Percentiles rank a stretch among this genome's conserved stretches.
Evolutionary conservation across 1,140 invertebrate species (phyloP).

Genomic region (Bombyx mandarina): DNA sequence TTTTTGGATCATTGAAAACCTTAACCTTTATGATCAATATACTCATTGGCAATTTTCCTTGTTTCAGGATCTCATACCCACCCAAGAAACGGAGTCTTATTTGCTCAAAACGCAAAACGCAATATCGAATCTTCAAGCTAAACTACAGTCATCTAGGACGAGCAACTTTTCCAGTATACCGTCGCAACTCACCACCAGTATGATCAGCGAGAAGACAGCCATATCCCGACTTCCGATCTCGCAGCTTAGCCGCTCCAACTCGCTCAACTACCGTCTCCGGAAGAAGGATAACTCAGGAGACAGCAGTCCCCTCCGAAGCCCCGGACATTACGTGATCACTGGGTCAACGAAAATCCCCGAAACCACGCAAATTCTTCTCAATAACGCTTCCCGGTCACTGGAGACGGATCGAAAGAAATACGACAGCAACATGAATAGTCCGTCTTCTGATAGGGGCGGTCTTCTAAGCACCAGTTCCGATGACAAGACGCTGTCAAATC

Average conservation of each 20-base stretch:
- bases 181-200: conserved; percentile 50
- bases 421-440: conserved; percentile 61
- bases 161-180: conserved; percentile 43
- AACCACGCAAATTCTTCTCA: conserved; percentile 41
- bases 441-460: conserved; percentile 37
- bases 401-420: conserved; percentile 43
- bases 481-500: conserved; percentile 53
- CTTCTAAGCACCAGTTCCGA: conserved; percentile 55
- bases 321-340: conserved; percentile 64
- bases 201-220: conserved; percentile 59
- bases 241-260: conserved; percentile 63
- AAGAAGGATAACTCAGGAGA: conserved; percentile 49
- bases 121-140: conserved; percentile 75
- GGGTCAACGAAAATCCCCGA: conserved; percentile 52
- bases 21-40: too few relatives aligned
- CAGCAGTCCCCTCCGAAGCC: conserved; percentile 61
- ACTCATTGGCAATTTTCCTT: conserved; percentile 15
- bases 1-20: too few relatives aligned
- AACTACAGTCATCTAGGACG: conserved; percentile 53
- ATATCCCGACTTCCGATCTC: conserved; percentile 58
- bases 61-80: conserved; percentile 67
- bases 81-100: conserved; percentile 76
- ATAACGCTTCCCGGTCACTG: conserved; percentile 52
- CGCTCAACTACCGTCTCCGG: conserved; percentile 61
- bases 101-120: conserved; percentile 78